Conservation (phyloP, 2,113 vertebrate species). For the Lophius piscatorius region DNA sequence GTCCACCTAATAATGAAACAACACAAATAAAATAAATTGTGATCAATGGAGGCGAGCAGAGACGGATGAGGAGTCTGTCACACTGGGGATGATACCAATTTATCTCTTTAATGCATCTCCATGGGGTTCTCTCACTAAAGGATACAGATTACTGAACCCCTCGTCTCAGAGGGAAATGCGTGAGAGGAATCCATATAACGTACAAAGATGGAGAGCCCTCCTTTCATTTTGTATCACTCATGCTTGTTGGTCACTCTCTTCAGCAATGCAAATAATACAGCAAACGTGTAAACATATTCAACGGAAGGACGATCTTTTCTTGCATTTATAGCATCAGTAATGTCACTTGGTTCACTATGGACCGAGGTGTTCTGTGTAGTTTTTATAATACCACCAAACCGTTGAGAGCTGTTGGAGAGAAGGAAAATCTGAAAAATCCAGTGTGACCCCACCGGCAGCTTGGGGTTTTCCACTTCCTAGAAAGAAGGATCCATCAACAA, state of each 20-base stretch:
- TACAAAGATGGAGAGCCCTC: slow-evolving; percentile 67
- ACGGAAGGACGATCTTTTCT: slow-evolving; percentile 7
- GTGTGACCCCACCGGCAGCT: slow-evolving; percentile 33
- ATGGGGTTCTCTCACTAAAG: slow-evolving; percentile 83
- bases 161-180: slow-evolving; percentile 76
- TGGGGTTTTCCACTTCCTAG: slow-evolving; percentile 43
- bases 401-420: background rate
- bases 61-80: slow-evolving; percentile 87
- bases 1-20: slow-evolving; percentile 83
- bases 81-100: slow-evolving; percentile 84
- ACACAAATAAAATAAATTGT: slow-evolving; percentile 86
- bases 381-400: slow-evolving; percentile 5
- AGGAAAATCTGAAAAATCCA: slow-evolving; percentile 25
- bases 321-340: slow-evolving; percentile 9
- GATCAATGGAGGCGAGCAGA: slow-evolving; percentile 84
- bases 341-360: slow-evolving; percentile 6
- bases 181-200: slow-evolving; percentile 78
- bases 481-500: slow-evolving; percentile 52
- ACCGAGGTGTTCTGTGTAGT: background rate
- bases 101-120: slow-evolving; percentile 87
- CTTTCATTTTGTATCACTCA: slow-evolving; percentile 69
- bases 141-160: slow-evolving; percentile 83
- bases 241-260: slow-evolving; percentile 56
- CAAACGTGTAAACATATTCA: slow-evolving; percentile 27
- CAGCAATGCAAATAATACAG: slow-evolving; percentile 45